phyloP scores from a whole-genome alignment of 1,140 invertebrate species.

The Lithobius niger region DNA sequence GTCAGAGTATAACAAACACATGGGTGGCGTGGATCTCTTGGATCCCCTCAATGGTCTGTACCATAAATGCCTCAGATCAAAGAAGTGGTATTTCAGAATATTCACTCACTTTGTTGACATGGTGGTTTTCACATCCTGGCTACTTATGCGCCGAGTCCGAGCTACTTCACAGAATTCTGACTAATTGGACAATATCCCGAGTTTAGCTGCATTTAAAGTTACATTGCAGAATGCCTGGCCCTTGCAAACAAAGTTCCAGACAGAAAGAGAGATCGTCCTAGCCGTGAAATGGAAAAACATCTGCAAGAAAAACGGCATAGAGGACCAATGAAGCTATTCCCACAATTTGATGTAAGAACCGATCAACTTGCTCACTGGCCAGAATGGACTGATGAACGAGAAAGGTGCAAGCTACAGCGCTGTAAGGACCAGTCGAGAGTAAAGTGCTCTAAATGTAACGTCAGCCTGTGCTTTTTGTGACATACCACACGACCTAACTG shows the following conservation, averaged over 20 bases:
- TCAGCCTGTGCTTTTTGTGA: not conserved
- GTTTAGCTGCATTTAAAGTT: not conserved
- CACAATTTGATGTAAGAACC: not conserved
- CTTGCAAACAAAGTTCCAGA: not conserved
- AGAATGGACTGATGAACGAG: not conserved
- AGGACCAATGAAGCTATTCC: not conserved
- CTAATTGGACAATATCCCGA: not conserved
- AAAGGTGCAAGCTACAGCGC: not conserved
- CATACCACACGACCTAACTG: no score
- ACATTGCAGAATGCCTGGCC: not conserved
- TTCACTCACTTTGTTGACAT: constrained; percentile 35
- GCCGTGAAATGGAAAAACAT: not conserved
- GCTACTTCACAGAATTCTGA: not conserved
- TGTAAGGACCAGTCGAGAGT: not conserved
- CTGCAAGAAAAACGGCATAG: not conserved
- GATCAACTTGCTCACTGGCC: not conserved
- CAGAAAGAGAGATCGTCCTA: not conserved
- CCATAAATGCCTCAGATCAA: constrained; percentile 27
- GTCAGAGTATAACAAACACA: constrained; percentile 34
- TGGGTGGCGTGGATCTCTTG: constrained; percentile 33
- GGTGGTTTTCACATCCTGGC: constrained; percentile 23
- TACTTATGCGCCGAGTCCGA: constrained; percentile 15
- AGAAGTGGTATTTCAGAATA: constrained; percentile 31
- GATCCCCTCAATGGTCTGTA: constrained; percentile 31
- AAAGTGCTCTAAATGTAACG: not conserved